These are phyloP conservation scores for Acanthopleura granulata DNA, from an alignment of 2,888 invertebrate species.

Conservation along the genomic window DNA sequence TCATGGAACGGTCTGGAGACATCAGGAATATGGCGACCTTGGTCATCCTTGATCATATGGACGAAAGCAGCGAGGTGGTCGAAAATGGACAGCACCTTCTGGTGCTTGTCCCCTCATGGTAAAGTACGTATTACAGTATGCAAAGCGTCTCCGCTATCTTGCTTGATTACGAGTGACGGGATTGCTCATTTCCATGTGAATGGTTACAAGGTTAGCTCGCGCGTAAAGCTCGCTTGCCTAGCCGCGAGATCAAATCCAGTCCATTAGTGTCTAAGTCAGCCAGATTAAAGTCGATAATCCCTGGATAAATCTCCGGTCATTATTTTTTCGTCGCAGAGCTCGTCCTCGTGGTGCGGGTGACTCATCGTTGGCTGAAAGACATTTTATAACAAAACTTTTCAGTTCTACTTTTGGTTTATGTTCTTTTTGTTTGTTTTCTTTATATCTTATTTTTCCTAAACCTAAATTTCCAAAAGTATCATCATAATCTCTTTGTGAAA, in stretches of 20 bases:
- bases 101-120: slow-evolving; percentile 28
- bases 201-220: slow-evolving; percentile 24
- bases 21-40: slow-evolving; percentile 28
- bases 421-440: not conserved
- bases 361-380: slow-evolving; percentile 22
- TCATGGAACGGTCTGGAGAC: slow-evolving; percentile 37
- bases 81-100: slow-evolving; percentile 24
- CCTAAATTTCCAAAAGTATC: not conserved
- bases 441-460: not conserved
- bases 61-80: slow-evolving; percentile 27
- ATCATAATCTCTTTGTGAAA: no score
- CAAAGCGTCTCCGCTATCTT: slow-evolving; percentile 24
- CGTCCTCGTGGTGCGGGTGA: slow-evolving; percentile 24
- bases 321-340: slow-evolving; percentile 32
- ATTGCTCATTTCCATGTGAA: slow-evolving; percentile 30
- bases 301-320: slow-evolving; percentile 35
- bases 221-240: slow-evolving; percentile 28
- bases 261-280: slow-evolving; percentile 18
- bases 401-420: not conserved
- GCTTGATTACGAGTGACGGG: slow-evolving; percentile 28
- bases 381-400: not conserved
- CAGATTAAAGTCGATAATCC: slow-evolving; percentile 32
- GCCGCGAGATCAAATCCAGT: slow-evolving; percentile 14
- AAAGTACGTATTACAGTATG: slow-evolving; percentile 28
- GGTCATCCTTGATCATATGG: slow-evolving; percentile 25